Evolutionary conservation across 2,888 invertebrate species (phyloP).

Genomic region (Eristalis pertinax): DNA sequence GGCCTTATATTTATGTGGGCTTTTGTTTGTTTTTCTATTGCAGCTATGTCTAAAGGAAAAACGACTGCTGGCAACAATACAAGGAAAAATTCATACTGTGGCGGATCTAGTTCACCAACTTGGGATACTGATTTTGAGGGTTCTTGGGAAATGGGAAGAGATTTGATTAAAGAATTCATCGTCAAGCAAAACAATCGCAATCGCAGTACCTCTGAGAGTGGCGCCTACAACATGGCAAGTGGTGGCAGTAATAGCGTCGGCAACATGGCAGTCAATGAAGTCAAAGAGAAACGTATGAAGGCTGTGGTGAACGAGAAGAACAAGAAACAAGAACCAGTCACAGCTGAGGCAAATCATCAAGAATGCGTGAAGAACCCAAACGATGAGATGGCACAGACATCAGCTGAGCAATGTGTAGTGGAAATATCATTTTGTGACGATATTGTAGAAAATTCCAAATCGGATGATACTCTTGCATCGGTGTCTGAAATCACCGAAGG

Average conservation of each 20-base stretch:
- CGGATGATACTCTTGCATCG: conserved; percentile 73
- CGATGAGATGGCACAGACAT: conserved; percentile 16
- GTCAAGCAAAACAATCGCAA: conserved; percentile 76
- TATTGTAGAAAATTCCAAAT: conserved; percentile 68
- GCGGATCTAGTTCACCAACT: conserved; percentile 75
- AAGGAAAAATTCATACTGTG: conserved; percentile 74
- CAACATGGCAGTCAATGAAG: conserved; percentile 31
- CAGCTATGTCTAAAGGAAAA: conserved; percentile 76
- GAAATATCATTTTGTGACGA: conserved; percentile 74
- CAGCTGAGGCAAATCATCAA: background rate
- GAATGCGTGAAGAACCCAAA: conserved; percentile 6
- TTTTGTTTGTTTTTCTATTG: background rate
- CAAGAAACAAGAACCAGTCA: conserved; percentile 17
- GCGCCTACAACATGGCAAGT: conserved; percentile 72
- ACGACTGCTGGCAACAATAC: conserved; percentile 73
- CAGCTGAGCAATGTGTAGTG: conserved; percentile 44
- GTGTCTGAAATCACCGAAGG: conserved; percentile 71
- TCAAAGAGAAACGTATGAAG: conserved; percentile 60
- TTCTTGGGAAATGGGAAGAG: conserved; percentile 79
- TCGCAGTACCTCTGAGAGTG: conserved; percentile 76
- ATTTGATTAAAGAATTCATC: conserved; percentile 78
- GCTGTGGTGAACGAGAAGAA: conserved; percentile 26
- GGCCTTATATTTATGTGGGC: no score
- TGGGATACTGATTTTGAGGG: conserved; percentile 80
- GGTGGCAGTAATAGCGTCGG: conserved; percentile 46